These are phyloP conservation scores for Dendropsophus ebraccatus DNA, from an alignment of 2,113 vertebrate species.

Conservation along the genomic window DNA sequence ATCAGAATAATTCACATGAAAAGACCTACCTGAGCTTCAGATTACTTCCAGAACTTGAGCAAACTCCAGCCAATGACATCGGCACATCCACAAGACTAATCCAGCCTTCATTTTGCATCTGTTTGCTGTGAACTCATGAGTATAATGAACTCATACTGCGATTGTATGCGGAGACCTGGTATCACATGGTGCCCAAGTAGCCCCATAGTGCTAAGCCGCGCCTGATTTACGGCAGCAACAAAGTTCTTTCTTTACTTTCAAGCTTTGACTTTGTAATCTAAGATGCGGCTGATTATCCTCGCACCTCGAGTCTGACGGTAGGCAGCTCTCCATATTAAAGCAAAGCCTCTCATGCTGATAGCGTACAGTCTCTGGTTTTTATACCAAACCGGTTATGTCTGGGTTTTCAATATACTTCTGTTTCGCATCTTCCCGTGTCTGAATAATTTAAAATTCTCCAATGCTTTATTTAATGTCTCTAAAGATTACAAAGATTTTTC, in stretches of 20 bases:
- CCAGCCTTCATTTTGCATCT: background rate
- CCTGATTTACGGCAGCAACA: background rate
- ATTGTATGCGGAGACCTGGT: background rate
- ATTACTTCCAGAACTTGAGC: background rate
- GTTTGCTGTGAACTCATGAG: background rate
- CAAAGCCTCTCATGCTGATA: background rate
- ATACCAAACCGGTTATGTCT: background rate
- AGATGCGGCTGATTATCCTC: background rate
- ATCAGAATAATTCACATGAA: background rate
- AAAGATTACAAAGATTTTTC: conserved; percentile 43
- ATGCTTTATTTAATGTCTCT: conserved; percentile 38
- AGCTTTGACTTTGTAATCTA: background rate
- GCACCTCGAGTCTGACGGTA: background rate
- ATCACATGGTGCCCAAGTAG: background rate
- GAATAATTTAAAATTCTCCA: conserved; percentile 28
- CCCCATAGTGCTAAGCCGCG: background rate
- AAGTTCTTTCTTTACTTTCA: background rate
- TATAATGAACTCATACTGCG: background rate
- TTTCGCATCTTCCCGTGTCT: background rate
- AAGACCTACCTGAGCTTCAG: background rate
- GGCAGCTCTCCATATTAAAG: background rate
- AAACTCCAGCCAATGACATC: background rate
- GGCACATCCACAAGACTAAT: background rate
- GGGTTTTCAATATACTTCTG: background rate
- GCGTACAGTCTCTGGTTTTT: background rate